phyloP scores from a whole-genome alignment of 1,140 invertebrate species.

The Rhizoglyphus robini region DNA sequence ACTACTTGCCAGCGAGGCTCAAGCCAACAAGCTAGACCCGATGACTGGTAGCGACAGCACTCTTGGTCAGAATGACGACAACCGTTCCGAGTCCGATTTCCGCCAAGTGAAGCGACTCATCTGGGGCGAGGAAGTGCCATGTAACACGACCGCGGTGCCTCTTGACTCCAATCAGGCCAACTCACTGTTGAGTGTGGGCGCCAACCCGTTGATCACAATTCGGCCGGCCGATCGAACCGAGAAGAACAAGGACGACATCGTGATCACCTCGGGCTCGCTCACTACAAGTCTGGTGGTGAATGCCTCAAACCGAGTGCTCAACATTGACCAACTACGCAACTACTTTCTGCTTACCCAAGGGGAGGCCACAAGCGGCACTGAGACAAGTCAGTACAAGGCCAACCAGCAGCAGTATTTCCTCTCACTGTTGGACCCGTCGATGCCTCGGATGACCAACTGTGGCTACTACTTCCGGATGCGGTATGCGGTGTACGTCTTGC shows the following conservation, averaged over 20 bases:
- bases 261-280: neutral
- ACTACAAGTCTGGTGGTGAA: neutral
- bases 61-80: neutral
- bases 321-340: neutral
- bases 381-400: neutral
- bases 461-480: constrained; percentile 10
- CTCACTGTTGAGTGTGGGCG: neutral
- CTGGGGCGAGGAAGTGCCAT: constrained; percentile 7
- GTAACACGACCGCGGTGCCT: neutral
- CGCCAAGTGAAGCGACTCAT: neutral
- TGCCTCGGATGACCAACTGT: constrained; percentile 13
- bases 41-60: neutral
- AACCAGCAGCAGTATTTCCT: neutral
- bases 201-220: neutral
- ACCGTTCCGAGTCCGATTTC: neutral
- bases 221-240: neutral
- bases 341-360: neutral
- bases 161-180: neutral
- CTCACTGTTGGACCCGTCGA: neutral
- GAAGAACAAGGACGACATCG: neutral
- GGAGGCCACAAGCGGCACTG: neutral
- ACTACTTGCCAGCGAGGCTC: neutral
- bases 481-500: constrained; percentile 2
- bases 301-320: neutral
- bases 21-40: neutral